Base-by-base conservation (phyloP, 2,113 vertebrate genomes). In the Burhinus oedicnemus region DNA sequence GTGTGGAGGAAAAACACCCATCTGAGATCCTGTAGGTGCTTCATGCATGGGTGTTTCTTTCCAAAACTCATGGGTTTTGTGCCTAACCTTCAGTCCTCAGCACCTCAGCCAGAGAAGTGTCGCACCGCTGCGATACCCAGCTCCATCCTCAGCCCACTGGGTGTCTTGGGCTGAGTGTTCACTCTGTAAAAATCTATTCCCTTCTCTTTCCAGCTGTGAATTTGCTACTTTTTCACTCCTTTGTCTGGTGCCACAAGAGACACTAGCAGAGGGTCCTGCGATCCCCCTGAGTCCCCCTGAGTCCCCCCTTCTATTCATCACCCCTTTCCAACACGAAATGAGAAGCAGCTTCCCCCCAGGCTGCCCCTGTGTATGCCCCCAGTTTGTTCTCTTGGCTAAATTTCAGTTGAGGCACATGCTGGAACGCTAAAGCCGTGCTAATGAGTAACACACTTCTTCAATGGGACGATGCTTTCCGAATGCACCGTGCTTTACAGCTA, bases 391-490 rank as follows among this genome's bases (percentile, higher is more conserved):
- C 72, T 68, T 86, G 90, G 90, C 81, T 74, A 79, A 49, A 40
- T 93, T 90, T 92, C 89, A 87, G 86, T 15, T 84, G 90, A 93
- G 93, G 78, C 95, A 90, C 94, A 92, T 76, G 62, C 60, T 92
- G 96, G 88, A 97, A 96, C 22, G 29, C 72, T 90, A 90, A 96
- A 64, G 72, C 87, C 1, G 1, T 80, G 21, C 49, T 97, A 97
- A 97, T 96, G 92, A 96, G 88, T 94, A 96, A 96, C 97, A 97
- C 83, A 96, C 90, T 94, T 91, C 83, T 95, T 94, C 93, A 90
- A 40, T 64, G 61, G 93, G 95, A 90, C 3, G 40, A 88, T 52
- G 90, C 90, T 93, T 96, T 85, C 78, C 15, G 57, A 94, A 83
- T 74, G 91, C 93, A 90, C 82, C 11, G 4, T 52, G 79, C 80